Evolutionary conservation across 1,140 invertebrate genomes (phyloP).

Genomic region (Bombus polaris): DNA sequence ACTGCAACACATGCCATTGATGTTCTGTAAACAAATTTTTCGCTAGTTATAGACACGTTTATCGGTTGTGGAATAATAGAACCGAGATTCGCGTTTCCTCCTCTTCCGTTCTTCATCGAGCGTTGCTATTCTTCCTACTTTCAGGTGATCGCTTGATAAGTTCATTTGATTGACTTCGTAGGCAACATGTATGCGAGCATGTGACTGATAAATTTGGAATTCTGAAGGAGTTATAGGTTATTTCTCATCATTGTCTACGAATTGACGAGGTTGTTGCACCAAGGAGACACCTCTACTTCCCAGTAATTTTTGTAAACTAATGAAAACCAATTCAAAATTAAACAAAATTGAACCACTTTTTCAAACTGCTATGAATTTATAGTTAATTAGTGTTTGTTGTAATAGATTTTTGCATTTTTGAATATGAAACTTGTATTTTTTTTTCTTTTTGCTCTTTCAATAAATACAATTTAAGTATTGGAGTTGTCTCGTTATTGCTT

Average conservation of each 20-base stretch:
- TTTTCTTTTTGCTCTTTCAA: too few species aligned
- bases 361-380: too few species aligned
- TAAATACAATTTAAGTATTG: too few species aligned
- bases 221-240: not conserved
- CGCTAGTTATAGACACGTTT: not conserved
- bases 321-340: too few species aligned
- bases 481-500: too few species aligned
- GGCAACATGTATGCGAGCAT: too few species aligned
- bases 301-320: too few species aligned
- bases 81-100: not conserved
- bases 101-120: not conserved
- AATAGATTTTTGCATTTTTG: too few species aligned
- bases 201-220: not conserved
- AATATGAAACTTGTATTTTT: too few species aligned
- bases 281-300: too few species aligned
- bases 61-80: not conserved
- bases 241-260: not conserved
- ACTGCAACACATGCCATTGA: not conserved
- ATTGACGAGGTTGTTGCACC: not conserved
- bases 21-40: slow-evolving; percentile 41
- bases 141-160: slow-evolving; percentile 1
- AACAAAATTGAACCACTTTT: too few species aligned
- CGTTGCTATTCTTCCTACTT: not conserved
- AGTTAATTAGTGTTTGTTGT: too few species aligned
- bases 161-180: not conserved